These are phyloP conservation scores for Theretra japonica DNA, from an alignment of 2,888 invertebrate species.

Conservation along the genomic window DNA sequence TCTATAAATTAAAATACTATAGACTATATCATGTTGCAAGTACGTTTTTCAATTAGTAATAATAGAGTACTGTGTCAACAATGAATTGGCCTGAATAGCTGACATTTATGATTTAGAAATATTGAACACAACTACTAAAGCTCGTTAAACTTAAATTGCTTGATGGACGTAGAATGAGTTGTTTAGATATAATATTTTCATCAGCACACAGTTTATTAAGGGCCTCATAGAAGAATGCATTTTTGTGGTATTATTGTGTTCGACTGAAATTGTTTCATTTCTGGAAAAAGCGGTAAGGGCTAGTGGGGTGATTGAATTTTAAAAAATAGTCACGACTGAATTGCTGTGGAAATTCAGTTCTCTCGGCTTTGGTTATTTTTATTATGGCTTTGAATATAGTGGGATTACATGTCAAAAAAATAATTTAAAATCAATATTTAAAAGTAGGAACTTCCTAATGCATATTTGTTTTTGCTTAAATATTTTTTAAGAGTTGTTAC, in stretches of 20 bases:
- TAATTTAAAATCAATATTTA: no score
- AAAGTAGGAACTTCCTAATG: no score
- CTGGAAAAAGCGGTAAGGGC: no score
- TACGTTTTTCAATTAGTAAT: constrained; percentile 8
- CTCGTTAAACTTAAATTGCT: constrained; percentile 15
- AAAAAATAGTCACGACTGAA: no score
- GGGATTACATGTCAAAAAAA: no score
- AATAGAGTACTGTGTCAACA: background rate
- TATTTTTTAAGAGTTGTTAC: background rate
- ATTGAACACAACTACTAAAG: constrained; percentile 14
- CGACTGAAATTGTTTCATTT: no score
- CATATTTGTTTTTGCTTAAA: background rate
- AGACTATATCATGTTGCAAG: background rate
- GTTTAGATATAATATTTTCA: background rate
- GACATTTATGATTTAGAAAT: constrained; percentile 5
- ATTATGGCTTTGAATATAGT: no score
- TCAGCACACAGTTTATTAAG: background rate
- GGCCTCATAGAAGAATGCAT: background rate
- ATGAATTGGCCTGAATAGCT: constrained; percentile 22
- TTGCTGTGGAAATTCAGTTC: no score
- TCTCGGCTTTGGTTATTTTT: no score
- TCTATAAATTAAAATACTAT: background rate
- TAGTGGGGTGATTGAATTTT: no score
- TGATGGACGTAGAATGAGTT: background rate
- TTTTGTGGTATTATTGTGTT: background rate